phyloP scores from a whole-genome alignment of 2,113 vertebrate genomes.

The Ictalurus punctatus region DNA sequence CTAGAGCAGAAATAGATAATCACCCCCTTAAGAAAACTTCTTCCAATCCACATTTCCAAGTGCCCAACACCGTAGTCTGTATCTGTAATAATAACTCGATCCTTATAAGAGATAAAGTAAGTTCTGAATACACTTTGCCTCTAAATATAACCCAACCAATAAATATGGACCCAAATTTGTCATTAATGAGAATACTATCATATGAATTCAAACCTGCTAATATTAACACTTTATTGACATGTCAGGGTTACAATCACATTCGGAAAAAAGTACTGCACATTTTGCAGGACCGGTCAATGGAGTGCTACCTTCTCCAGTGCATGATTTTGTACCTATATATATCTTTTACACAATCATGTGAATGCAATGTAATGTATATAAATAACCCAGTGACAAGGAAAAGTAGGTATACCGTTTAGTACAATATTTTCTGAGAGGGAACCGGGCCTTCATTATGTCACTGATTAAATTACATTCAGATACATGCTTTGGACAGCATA shows the following conservation, averaged over 20 bases:
- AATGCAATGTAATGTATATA: neutral
- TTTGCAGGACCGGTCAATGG: neutral
- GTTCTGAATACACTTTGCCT: slow-evolving; percentile 17
- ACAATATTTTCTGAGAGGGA: neutral
- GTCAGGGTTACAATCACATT: neutral
- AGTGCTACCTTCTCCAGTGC: neutral
- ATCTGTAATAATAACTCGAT: slow-evolving; percentile 69
- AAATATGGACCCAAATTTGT: neutral
- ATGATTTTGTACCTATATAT: neutral
- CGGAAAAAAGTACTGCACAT: neutral
- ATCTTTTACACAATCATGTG: neutral
- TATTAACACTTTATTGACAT: neutral
- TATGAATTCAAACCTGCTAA: neutral
- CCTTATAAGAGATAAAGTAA: slow-evolving; percentile 36
- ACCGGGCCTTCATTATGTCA: neutral
- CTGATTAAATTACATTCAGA: neutral
- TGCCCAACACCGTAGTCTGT: slow-evolving; percentile 57
- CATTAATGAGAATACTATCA: neutral
- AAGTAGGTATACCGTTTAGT: neutral
- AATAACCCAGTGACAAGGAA: neutral
- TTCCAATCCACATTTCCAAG: slow-evolving; percentile 74
- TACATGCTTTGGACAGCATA: neutral
- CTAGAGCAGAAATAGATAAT: slow-evolving; percentile 70
- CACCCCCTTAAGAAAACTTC: slow-evolving; percentile 72
- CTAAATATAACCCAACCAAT: neutral